Percentiles rank a stretch among this genome's conserved stretches.
Conservation (phyloP, 1,140 invertebrate species). For the Drosophila dunni region DNA sequence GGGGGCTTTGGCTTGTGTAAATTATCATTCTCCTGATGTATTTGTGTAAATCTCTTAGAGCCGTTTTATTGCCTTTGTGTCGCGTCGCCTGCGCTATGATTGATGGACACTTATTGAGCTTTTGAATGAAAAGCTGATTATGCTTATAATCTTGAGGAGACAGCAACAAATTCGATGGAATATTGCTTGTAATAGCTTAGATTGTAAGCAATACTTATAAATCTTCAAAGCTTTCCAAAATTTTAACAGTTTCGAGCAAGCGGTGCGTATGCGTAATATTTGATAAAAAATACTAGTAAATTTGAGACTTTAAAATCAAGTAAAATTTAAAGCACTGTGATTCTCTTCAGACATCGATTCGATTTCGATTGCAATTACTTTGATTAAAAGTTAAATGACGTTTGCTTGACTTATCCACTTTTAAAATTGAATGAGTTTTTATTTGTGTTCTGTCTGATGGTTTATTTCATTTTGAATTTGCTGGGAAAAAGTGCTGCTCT, state of each 20-base stretch:
- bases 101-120: constrained; percentile 56
- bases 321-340: no score
- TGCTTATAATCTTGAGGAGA: constrained; percentile 49
- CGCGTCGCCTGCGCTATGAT: constrained; percentile 40
- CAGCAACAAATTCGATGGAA: constrained; percentile 27
- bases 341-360: no score
- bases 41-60: constrained; percentile 33
- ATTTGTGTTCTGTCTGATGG: not conserved
- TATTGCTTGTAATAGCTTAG: constrained; percentile 17
- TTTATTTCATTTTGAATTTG: not conserved
- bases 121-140: constrained; percentile 55
- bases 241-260: not conserved
- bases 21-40: constrained; percentile 25
- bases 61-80: constrained; percentile 37
- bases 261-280: constrained; percentile 9
- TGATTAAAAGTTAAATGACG: no score
- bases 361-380: not conserved
- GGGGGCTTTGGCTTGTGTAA: constrained; percentile 32
- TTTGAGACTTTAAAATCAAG: no score
- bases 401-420: no score
- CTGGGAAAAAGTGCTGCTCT: not conserved
- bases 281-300: not conserved
- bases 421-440: not conserved
- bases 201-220: constrained; percentile 23
- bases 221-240: constrained; percentile 1